These are phyloP conservation scores for Misgurnus mizolepis DNA, from an alignment of 2,113 vertebrate genomes.

Conservation along the genomic window DNA sequence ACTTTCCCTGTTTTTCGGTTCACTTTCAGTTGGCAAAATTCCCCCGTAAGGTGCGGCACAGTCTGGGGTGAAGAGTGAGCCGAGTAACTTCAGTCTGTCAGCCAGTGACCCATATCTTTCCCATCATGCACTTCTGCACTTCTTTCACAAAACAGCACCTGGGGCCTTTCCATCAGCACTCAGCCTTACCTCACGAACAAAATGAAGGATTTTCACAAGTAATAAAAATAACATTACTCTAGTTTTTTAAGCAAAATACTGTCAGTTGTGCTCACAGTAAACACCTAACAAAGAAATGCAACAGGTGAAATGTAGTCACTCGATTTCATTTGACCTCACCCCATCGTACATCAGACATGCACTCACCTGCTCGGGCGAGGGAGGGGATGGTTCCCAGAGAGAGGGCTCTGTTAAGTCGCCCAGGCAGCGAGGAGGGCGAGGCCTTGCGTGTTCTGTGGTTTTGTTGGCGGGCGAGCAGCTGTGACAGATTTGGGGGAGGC, in stretches of 20 bases:
- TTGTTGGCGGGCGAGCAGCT: conserved; percentile 80
- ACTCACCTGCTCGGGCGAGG: conserved; percentile 83
- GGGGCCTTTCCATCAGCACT: conserved; percentile 6
- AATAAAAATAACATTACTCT: not conserved
- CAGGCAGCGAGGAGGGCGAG: conserved; percentile 86
- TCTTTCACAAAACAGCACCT: conserved; percentile 53
- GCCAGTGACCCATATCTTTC: conserved; percentile 53
- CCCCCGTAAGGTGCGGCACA: conserved; percentile 48
- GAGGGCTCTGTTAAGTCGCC: conserved; percentile 88
- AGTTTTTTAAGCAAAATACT: not conserved
- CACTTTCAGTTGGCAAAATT: conserved; percentile 46
- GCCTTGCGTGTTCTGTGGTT: conserved; percentile 75
- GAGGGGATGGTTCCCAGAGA: conserved; percentile 90
- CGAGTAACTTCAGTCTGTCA: conserved; percentile 39
- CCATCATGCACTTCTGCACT: conserved; percentile 50
- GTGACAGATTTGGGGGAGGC: conserved; percentile 84
- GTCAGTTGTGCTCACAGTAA: too few relatives aligned
- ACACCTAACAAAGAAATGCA: too few relatives aligned
- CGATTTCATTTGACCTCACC: too few relatives aligned
- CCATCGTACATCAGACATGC: not conserved
- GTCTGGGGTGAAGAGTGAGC: conserved; percentile 50
- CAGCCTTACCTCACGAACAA: conserved; percentile 4
- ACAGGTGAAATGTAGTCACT: too few relatives aligned
- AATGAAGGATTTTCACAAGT: not conserved
- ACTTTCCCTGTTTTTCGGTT: conserved; percentile 18